Evolutionary conservation across 2,797 vertebrate genomes (phyloP).

Genomic region (Champsocephalus gunnari): DNA sequence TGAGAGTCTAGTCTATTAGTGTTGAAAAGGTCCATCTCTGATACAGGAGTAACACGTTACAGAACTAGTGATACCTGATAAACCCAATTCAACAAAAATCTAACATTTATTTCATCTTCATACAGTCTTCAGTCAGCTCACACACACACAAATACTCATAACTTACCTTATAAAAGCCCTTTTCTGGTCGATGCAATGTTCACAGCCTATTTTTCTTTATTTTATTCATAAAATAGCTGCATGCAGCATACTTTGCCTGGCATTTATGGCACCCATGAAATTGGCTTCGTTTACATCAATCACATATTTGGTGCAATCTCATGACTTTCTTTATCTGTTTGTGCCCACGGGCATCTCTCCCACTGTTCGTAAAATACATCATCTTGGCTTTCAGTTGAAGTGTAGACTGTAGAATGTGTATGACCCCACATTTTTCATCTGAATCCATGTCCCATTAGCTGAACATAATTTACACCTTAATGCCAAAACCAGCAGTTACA

Average conservation of each 20-base stretch:
- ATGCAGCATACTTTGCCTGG: constrained; percentile 29
- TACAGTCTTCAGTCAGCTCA: constrained; percentile 1
- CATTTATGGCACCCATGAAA: constrained; percentile 42
- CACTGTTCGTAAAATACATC: constrained; percentile 44
- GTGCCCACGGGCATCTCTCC: constrained; percentile 32
- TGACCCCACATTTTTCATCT: constrained; percentile 43
- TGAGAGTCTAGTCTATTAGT: not conserved
- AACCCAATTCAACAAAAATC: not conserved
- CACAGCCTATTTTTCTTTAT: not conserved
- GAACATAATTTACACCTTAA: constrained; percentile 32
- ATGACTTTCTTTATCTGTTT: constrained; percentile 51
- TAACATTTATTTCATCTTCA: constrained; percentile 2
- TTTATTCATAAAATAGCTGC: constrained; percentile 44
- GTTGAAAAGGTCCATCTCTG: not conserved
- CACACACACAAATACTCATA: not conserved
- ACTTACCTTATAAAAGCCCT: not conserved
- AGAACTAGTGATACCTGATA: not conserved
- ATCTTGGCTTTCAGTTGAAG: constrained; percentile 31
- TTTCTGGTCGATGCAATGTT: not conserved
- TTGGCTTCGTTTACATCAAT: constrained; percentile 52
- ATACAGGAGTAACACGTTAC: not conserved
- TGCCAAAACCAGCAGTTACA: constrained; percentile 23
- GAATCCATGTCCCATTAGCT: constrained; percentile 32
- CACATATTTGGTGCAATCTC: constrained; percentile 58
- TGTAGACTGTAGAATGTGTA: constrained; percentile 27